Evolutionary conservation across 2,888 invertebrate species (phyloP), one percentile per base, ranked within the genome.

Genomic region (Calliopum simillimum): DNA sequence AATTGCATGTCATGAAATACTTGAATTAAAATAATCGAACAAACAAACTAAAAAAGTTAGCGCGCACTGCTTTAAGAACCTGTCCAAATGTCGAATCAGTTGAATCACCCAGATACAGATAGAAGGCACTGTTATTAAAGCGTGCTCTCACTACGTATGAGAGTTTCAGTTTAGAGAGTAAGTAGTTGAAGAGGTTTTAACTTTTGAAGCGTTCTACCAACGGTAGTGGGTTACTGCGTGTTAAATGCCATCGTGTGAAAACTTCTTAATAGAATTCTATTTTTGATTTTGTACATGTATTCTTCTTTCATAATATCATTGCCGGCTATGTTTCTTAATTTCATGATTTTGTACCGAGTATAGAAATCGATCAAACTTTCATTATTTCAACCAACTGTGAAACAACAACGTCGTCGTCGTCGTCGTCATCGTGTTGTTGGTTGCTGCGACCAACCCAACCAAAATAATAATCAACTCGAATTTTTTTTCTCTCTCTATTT

Each of bases 1-100:
- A 8, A 51, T 70, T 61, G 65, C 65, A 66, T 70, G 69, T 64
- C 69, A 70, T 63, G 59, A 23, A 55, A 59, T 59, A 68, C 64
- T 73, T 70, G 64, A 71, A 71, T 73, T 73, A 70, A 71, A 71
- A 69, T 71, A 73, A 77, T 79, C 75, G 76, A 79, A 76, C 75
- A 74, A 81, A 79, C 76, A 76, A 75, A 59, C 71, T 46, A 51
- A 64, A 73, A 12, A 33, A 55, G 41, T 53, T 6, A 19, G 19
- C 19, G 14, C 33, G 61, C 61, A 55, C n/a, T 41, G 43, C 55
- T 25, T 21, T 14, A 23, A 13, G 23, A 56, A 16, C 51, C 51
- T 16, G 11, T 16, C 16, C 21, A 51, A 51, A 51, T 21, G 51
- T 11, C 13, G 51, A 21, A 51, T 14, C n/a, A 14, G 51, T 51